A percentile compares a stretch with the other conserved stretches of the same genome.
Conservation (phyloP, 2,113 vertebrate species). For the Prunella himalayana region DNA sequence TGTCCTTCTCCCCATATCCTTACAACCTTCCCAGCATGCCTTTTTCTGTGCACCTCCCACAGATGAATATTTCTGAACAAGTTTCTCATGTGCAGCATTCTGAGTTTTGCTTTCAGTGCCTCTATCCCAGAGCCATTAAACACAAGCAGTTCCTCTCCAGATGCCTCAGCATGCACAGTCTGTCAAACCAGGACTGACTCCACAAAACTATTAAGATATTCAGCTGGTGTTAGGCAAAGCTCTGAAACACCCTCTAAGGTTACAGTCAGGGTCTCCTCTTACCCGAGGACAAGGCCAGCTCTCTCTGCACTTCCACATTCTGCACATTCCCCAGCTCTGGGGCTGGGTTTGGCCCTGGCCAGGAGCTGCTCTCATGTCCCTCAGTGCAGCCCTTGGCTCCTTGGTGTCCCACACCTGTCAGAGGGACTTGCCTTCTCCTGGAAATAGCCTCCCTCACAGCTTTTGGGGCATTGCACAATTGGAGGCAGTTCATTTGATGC, state of each 20-base stretch:
- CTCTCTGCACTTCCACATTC: constrained; percentile 56
- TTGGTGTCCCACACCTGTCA: constrained; percentile 44
- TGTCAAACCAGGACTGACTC: not conserved
- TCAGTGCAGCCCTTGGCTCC: not conserved
- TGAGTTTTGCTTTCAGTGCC: not conserved
- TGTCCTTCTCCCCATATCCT: not conserved
- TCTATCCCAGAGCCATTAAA: not conserved
- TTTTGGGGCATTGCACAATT: not conserved
- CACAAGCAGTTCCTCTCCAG: not conserved
- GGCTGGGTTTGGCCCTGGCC: not conserved
- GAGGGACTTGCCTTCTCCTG: not conserved
- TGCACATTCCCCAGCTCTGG: not conserved
- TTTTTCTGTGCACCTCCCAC: not conserved
- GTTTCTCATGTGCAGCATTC: not conserved
- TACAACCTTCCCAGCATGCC: not conserved
- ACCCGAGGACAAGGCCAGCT: constrained; percentile 1
- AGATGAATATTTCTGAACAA: not conserved
- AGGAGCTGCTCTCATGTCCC: not conserved
- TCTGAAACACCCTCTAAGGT: not conserved
- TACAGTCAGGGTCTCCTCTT: constrained; percentile 1
- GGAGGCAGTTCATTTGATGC: constrained; percentile 7
- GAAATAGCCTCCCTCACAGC: not conserved
- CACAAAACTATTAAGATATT: constrained; percentile 15
- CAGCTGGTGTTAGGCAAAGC: constrained; percentile 33
- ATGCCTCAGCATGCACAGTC: not conserved